These are phyloP conservation scores for Aulostomus chinensis DNA, from an alignment of 2,797 vertebrate genomes.

Conservation along the genomic window DNA sequence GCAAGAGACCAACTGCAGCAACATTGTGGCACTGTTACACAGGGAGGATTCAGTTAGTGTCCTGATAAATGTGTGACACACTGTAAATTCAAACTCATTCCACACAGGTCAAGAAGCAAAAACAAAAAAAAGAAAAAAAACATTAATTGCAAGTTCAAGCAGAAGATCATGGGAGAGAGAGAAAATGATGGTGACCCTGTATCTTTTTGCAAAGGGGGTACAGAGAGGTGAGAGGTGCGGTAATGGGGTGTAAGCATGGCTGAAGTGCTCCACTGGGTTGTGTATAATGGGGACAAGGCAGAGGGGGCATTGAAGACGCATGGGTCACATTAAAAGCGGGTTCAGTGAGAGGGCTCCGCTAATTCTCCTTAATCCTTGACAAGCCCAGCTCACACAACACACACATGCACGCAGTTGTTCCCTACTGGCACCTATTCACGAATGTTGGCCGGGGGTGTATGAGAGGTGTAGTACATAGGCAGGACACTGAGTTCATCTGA, in stretches of 20 bases:
- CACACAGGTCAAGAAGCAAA: too few species aligned
- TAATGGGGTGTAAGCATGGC: conserved; percentile 28
- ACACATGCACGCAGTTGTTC: conserved; percentile 29
- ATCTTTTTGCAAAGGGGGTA: conserved; percentile 2
- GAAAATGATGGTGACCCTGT: conserved; percentile 39
- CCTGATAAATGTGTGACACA: too few species aligned
- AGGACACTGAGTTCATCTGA: conserved; percentile 45
- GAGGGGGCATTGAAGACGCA: conserved; percentile 46
- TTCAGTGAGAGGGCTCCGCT: conserved; percentile 70
- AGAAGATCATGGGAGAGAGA: conserved; percentile 17
- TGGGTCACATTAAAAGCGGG: conserved; percentile 71
- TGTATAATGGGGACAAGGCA: conserved; percentile 53
- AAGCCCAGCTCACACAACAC: conserved; percentile 44
- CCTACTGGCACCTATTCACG: conserved; percentile 55
- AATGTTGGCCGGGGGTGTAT: conserved; percentile 28
- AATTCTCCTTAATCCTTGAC: conserved; percentile 63
- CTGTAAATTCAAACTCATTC: too few species aligned
- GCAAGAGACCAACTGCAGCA: too few species aligned
- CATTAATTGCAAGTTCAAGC: conserved; percentile 6
- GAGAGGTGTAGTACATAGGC: conserved; percentile 49
- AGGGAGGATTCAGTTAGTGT: too few species aligned
- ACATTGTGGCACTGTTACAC: too few species aligned
- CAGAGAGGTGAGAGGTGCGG: conserved; percentile 30
- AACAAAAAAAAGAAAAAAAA: conserved; percentile 6
- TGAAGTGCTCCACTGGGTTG: conserved; percentile 62